These are phyloP conservation scores for Ochropacha duplaris DNA, from an alignment of 2,888 invertebrate genomes.

Conservation along the genomic window DNA sequence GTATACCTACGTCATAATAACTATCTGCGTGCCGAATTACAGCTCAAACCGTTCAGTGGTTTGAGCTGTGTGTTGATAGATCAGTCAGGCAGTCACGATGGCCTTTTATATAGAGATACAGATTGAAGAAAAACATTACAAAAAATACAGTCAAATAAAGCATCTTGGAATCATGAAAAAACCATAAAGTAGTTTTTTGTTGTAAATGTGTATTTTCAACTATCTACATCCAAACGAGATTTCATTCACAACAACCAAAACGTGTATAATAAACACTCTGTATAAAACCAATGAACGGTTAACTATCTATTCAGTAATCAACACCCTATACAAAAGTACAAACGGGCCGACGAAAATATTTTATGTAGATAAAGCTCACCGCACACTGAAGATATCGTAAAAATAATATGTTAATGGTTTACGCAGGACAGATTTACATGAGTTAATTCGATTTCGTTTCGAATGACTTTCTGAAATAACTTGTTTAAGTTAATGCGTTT, in stretches of 20 bases:
- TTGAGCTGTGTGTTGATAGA: too few species aligned
- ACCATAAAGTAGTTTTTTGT: too few species aligned
- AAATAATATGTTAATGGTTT: conserved; percentile 8
- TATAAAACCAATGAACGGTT: conserved; percentile 16
- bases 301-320: conserved; percentile 23
- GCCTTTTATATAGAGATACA: too few species aligned
- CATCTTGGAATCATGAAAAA: too few species aligned
- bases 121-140: too few species aligned
- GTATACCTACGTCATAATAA: too few species aligned
- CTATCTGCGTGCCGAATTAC: too few species aligned
- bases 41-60: too few species aligned
- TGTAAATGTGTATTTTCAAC: too few species aligned
- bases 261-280: conserved; percentile 6
- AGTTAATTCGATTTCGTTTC: conserved; percentile 1
- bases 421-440: neutral
- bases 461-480: neutral
- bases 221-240: too few species aligned
- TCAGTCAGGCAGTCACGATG: too few species aligned
- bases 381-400: conserved; percentile 14
- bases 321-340: conserved; percentile 25
- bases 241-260: neutral
- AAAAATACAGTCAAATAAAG: too few species aligned
- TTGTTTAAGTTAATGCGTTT: conserved; percentile 2
- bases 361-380: conserved; percentile 13
- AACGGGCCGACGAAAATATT: conserved; percentile 26